A percentile compares a stretch with the other conserved stretches of the same genome.
Evolutionary conservation across 2,797 vertebrate genomes (phyloP).

Genomic region (Falco berigora): DNA sequence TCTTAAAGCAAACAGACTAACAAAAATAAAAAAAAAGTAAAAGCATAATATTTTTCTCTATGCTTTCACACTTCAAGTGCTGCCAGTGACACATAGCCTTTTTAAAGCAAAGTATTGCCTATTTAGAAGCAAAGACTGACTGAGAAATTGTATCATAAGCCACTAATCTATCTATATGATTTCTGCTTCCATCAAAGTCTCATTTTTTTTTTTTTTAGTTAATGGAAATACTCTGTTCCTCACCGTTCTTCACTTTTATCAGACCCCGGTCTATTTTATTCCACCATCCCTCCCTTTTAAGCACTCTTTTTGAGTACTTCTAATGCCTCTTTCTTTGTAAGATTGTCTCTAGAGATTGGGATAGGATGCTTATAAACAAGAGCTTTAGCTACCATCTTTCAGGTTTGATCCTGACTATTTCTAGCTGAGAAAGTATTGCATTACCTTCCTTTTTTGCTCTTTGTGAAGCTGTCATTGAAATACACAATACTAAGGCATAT

Average conservation of each 20-base stretch:
- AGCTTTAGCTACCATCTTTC: neutral
- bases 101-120: neutral
- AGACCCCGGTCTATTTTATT: neutral
- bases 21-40: neutral
- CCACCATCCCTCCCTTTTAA: neutral
- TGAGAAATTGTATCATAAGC: neutral
- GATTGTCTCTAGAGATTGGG: neutral
- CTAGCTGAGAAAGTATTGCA: neutral
- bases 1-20: neutral
- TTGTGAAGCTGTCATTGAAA: neutral
- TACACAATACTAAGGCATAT: neutral
- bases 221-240: neutral
- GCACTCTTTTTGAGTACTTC: neutral
- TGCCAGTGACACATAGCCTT: neutral
- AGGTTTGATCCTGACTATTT: neutral
- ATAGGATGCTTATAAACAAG: neutral
- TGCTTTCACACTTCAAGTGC: neutral
- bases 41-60: neutral
- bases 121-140: neutral
- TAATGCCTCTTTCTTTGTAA: neutral
- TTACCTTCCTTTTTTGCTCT: neutral
- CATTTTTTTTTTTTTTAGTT: neutral
- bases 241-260: neutral
- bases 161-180: neutral
- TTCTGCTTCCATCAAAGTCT: neutral